phyloP scores from a whole-genome alignment of 2,888 invertebrate genomes.

The Ommatoiulus sabulosus region DNA sequence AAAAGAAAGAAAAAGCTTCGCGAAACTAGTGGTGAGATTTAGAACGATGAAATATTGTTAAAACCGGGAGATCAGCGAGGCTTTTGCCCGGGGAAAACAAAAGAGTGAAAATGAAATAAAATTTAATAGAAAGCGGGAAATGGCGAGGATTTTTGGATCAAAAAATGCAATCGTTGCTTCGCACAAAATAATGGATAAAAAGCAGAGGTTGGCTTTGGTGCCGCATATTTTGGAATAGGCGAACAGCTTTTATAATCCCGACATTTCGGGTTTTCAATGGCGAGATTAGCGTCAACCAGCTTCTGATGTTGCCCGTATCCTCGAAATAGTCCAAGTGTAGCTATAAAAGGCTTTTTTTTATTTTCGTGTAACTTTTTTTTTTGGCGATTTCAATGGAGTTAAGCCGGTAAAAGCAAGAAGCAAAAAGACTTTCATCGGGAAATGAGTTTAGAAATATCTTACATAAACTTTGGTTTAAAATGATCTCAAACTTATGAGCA shows the following conservation, averaged over 20 bases:
- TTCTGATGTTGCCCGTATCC: background rate
- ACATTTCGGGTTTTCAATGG: background rate
- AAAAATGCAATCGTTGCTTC: background rate
- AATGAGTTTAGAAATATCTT: no score
- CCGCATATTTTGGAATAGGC: background rate
- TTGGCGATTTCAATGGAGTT: no score
- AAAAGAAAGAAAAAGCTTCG: background rate
- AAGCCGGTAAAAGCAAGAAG: no score
- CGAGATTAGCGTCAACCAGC: background rate
- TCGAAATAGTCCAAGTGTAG: no score
- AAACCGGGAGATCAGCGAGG: background rate
- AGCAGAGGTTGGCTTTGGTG: background rate
- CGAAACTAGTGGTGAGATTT: background rate
- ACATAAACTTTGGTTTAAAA: no score
- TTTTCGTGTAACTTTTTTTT: no score
- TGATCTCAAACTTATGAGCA: no score
- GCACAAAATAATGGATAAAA: background rate
- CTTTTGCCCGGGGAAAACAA: background rate
- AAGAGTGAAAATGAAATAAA: background rate
- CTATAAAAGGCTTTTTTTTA: no score
- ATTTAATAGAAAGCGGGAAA: background rate
- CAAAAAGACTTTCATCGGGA: no score
- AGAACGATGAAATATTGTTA: slow-evolving; percentile 9
- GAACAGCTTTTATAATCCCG: background rate
- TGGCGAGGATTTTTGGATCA: background rate